Conservation (phyloP, 2,797 vertebrate genomes). For the Sebastes baramenuke region DNA sequence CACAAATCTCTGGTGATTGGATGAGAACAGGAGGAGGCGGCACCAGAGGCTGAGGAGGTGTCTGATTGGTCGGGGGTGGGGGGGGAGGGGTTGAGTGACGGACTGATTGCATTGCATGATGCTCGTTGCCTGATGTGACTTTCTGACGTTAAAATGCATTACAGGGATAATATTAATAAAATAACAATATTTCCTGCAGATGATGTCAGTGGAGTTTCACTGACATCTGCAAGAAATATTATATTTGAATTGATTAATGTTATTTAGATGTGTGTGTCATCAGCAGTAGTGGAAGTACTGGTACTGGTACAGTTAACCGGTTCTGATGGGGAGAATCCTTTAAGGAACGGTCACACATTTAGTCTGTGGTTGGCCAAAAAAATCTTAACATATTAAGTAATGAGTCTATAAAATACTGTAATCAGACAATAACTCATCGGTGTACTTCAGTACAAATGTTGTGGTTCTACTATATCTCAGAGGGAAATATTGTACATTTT, state of each 20-base stretch:
- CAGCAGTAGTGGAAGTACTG: neutral
- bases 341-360: neutral
- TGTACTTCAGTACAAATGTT: too few relatives aligned
- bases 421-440: neutral
- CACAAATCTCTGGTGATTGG: conserved; percentile 46
- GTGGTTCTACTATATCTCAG: neutral
- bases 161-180: too few relatives aligned
- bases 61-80: conserved; percentile 30
- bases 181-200: too few relatives aligned
- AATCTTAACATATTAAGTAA: neutral
- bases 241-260: neutral
- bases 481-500: neutral
- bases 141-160: neutral
- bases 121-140: conserved; percentile 13
- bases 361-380: neutral
- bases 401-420: neutral
- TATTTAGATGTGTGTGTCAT: neutral
- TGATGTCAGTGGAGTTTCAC: too few relatives aligned
- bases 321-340: neutral
- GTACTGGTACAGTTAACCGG: neutral
- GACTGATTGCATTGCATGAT: conserved; percentile 35
- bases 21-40: conserved; percentile 63
- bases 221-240: too few relatives aligned
- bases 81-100: neutral
- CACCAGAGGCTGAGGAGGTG: conserved; percentile 63